phyloP scores from a whole-genome alignment of 2,888 invertebrate species.

The Leptopterna dolabrata region DNA sequence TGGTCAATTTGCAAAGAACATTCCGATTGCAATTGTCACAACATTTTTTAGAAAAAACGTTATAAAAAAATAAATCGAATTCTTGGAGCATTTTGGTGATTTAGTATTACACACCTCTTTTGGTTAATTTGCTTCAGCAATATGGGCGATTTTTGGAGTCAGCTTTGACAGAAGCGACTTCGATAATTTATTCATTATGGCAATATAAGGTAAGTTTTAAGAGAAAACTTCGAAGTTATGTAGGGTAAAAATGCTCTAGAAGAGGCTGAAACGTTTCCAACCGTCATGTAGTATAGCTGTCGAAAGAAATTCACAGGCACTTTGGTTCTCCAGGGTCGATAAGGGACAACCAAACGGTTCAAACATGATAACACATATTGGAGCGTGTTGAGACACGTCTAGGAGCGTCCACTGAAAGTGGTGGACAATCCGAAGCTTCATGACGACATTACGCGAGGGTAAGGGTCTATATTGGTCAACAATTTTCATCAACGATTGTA shows the following conservation, averaged over 20 bases:
- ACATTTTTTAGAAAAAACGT: conserved; percentile 9
- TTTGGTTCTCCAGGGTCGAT: not conserved
- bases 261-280: not conserved
- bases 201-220: not conserved
- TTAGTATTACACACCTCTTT: not conserved
- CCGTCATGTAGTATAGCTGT: not conserved
- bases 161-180: not conserved
- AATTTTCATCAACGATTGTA: not conserved
- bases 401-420: not conserved
- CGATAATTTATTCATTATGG: not conserved
- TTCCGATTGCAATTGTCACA: not conserved
- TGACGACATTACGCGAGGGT: not conserved
- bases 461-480: not conserved
- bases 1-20: not conserved
- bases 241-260: not conserved
- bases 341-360: not conserved
- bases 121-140: not conserved
- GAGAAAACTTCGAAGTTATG: not conserved
- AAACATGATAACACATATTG: not conserved
- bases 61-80: not conserved
- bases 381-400: too few species aligned
- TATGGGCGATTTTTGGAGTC: not conserved
- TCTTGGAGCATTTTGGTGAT: not conserved
- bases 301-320: not conserved
- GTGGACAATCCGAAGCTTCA: not conserved